Evolutionary conservation across 2,113 vertebrate species (phyloP), one percentile per base, ranked within the genome.

Genomic region (Plecturocebus donacophilus): DNA sequence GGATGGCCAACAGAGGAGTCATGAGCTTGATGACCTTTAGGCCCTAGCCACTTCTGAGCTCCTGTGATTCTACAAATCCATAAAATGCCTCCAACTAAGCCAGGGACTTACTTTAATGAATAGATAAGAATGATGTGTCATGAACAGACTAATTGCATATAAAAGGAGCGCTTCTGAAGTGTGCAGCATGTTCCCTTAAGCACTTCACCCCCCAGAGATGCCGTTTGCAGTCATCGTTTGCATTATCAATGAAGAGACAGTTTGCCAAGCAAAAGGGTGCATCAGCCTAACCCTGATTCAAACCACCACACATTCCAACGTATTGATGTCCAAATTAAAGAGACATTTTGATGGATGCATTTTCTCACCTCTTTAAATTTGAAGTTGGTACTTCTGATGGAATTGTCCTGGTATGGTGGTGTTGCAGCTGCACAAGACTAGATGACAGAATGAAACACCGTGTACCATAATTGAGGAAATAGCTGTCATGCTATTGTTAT

Each of bases 81-180:
- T 61, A 52, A 93, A 96, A 84, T 68, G 71, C 45, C 58, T 96
- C 66, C 71, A 32, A 17, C 80, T 98, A 97, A 98, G 97, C 98
- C 97, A 87, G 95, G 94, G 95, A 95, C 95, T 96, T 94, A 96
- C 54, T 97, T 95, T 98, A 97, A 98, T 98, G 97, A 98, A 76
- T 92, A 90, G 95, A 93, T 96, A 94, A 94, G 97, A 97, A 98
- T 98, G 97, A 75, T 95, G 76, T 96, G 96, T 96, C 96, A 96
- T 98, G 97, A 96, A 96, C 97, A 97, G 96, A 98, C 96, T 97
- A 98, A 98, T 97, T 98, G 96, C 96, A 92, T 93, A 94, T 95
- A 97, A 97, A 96, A 95, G 95, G 90, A 95, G 38, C 0, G 52
- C 87, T 82, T 95, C 97, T 97, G 87, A 96, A 98, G 97, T 96